Evolutionary conservation across 2,888 invertebrate species (phyloP).

Genomic region (Brenthis ino): DNA sequence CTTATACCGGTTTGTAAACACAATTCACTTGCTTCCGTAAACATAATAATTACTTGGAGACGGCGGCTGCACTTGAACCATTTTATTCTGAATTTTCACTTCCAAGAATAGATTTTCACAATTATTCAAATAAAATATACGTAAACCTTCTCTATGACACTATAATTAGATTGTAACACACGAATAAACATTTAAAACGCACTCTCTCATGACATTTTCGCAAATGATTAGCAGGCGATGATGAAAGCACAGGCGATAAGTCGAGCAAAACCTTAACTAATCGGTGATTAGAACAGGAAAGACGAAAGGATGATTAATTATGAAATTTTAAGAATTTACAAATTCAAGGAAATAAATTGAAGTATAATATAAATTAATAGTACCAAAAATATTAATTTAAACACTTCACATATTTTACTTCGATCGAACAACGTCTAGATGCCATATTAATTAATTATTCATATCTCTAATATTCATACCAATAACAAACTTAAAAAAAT

Average conservation of each 20-base stretch:
- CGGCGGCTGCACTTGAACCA: constrained; percentile 1
- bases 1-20: constrained; percentile 19
- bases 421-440: constrained; percentile 3
- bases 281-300: constrained; percentile 12
- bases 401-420: background rate
- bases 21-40: constrained; percentile 9
- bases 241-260: constrained; percentile 2
- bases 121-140: background rate
- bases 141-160: background rate
- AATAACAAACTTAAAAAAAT: background rate
- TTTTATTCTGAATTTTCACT: background rate
- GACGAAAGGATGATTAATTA: constrained; percentile 5
- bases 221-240: background rate
- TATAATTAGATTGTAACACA: background rate
- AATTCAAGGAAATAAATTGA: constrained; percentile 3
- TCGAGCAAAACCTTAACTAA: constrained; percentile 8
- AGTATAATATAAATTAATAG: background rate
- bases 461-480: background rate
- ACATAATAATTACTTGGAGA: constrained; percentile 18
- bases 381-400: background rate
- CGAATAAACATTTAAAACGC: background rate
- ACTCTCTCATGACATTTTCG: background rate
- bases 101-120: background rate
- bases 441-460: constrained; percentile 18
- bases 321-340: background rate